Evolutionary conservation across 2,888 invertebrate species (phyloP).

Genomic region (Drosophila nr. perissopoda): DNA sequence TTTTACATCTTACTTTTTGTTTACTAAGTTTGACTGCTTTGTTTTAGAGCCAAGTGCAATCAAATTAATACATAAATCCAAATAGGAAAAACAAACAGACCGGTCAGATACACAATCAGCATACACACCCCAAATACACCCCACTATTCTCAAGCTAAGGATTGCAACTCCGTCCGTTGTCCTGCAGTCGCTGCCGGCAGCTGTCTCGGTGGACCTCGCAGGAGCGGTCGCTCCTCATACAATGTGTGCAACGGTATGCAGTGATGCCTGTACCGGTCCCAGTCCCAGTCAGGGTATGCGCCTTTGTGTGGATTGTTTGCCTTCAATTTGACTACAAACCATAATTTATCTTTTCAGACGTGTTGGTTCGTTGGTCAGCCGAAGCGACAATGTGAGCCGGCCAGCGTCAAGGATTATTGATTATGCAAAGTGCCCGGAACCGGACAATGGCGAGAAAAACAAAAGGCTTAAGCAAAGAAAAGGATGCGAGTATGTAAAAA

Average conservation of each 20-base stretch:
- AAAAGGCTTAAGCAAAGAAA: constrained; percentile 79
- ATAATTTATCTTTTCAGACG: constrained; percentile 84
- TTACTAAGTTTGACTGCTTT: constrained; percentile 7
- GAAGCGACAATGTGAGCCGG: constrained; percentile 73
- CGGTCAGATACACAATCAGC: constrained; percentile 15
- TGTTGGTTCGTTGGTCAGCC: constrained; percentile 79
- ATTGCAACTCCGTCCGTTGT: constrained; percentile 40
- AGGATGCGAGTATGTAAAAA: constrained; percentile 42
- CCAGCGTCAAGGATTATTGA: constrained; percentile 84
- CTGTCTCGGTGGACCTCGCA: constrained; percentile 42
- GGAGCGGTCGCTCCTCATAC: constrained; percentile 29
- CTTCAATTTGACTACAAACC: constrained; percentile 84
- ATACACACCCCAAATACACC: constrained; percentile 17
- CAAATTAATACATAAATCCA: constrained; percentile 70
- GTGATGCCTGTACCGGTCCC: constrained; percentile 33
- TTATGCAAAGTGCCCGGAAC: constrained; percentile 82
- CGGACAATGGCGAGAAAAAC: constrained; percentile 72
- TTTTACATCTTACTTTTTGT: background rate
- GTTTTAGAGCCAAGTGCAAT: constrained; percentile 37
- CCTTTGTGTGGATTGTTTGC: constrained; percentile 77
- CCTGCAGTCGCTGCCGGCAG: constrained; percentile 50
- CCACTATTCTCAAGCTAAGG: constrained; percentile 2
- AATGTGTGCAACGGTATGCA: constrained; percentile 41
- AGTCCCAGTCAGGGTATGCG: constrained; percentile 16
- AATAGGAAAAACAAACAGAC: constrained; percentile 58